phyloP scores from a whole-genome alignment of 1,140 invertebrate species.

The Drosophila persimilis region DNA sequence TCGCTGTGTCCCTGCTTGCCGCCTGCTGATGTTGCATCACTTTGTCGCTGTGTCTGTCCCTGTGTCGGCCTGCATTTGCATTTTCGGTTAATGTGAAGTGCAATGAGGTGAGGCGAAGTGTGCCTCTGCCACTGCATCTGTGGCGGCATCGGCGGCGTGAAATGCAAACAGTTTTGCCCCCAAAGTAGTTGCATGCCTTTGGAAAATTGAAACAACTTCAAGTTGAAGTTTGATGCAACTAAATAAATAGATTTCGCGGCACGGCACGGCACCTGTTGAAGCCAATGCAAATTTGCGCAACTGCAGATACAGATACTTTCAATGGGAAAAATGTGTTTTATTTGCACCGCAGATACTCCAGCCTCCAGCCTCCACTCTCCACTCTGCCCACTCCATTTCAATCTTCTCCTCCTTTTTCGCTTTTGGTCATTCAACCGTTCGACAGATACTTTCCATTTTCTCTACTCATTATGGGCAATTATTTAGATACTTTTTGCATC shows the following conservation, averaged over 20 bases:
- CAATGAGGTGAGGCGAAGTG: conserved; percentile 11
- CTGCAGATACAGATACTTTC: conserved; percentile 37
- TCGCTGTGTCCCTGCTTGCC: not conserved
- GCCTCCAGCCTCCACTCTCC: not conserved
- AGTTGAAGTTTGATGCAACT: conserved; percentile 60
- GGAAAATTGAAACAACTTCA: conserved; percentile 54
- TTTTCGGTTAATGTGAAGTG: conserved; percentile 33
- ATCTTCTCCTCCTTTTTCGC: not conserved
- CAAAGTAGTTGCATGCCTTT: conserved; percentile 52
- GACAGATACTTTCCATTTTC: conserved; percentile 42
- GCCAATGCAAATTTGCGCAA: conserved; percentile 73
- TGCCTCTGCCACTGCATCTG: conserved; percentile 49
- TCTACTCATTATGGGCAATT: conserved; percentile 49
- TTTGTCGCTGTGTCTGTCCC: not conserved
- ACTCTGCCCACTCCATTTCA: not conserved
- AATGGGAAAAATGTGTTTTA: no score
- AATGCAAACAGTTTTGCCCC: conserved; percentile 56
- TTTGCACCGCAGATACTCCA: no score
- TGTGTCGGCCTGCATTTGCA: conserved; percentile 32
- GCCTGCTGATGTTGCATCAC: conserved; percentile 55
- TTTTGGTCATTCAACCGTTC: conserved; percentile 34
- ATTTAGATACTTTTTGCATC: conserved; percentile 29
- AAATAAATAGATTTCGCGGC: conserved; percentile 73
- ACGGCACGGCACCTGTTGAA: conserved; percentile 66
- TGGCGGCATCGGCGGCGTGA: conserved; percentile 6